These are phyloP conservation scores for Junco hyemalis DNA, from an alignment of 2,113 vertebrate species.

Conservation along the genomic window DNA sequence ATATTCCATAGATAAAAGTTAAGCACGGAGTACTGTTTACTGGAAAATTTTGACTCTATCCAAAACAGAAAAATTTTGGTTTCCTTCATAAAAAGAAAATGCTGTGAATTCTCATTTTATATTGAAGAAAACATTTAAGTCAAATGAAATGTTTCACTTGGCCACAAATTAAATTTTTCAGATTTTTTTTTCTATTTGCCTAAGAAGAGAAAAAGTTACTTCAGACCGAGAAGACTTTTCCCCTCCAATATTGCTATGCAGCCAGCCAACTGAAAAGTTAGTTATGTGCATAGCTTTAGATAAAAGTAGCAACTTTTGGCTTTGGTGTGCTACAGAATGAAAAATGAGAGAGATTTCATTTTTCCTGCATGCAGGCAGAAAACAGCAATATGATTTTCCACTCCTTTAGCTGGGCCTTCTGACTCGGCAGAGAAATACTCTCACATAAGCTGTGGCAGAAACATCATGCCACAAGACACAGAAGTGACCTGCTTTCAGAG, in stretches of 20 bases:
- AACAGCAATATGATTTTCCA: conserved; percentile 30
- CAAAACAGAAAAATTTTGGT: not conserved
- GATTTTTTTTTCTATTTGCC: not conserved
- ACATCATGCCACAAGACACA: not conserved
- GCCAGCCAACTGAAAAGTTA: conserved; percentile 18
- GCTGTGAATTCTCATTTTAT: conserved; percentile 4
- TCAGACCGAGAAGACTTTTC: not conserved
- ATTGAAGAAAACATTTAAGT: not conserved
- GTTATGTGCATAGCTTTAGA: conserved; percentile 10
- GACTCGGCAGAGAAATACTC: not conserved
- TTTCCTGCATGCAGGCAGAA: not conserved
- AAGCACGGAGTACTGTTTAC: not conserved
- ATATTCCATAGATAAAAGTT: not conserved
- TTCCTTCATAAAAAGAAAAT: conserved; percentile 3
- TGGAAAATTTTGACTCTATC: not conserved
- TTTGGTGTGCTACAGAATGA: not conserved
- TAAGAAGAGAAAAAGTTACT: not conserved
- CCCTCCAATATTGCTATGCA: conserved; percentile 6
- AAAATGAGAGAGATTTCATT: conserved; percentile 3
- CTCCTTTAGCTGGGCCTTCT: not conserved
- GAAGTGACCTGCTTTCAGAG: not conserved
- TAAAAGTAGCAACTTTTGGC: conserved; percentile 45
- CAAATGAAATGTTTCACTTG: conserved; percentile 36
- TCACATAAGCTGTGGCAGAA: not conserved
- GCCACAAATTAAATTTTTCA: not conserved